Percentiles rank a stretch among this genome's conserved stretches.
These are phyloP conservation scores for Busseola fusca DNA, from an alignment of 2,888 invertebrate genomes.

Conservation along the genomic window DNA sequence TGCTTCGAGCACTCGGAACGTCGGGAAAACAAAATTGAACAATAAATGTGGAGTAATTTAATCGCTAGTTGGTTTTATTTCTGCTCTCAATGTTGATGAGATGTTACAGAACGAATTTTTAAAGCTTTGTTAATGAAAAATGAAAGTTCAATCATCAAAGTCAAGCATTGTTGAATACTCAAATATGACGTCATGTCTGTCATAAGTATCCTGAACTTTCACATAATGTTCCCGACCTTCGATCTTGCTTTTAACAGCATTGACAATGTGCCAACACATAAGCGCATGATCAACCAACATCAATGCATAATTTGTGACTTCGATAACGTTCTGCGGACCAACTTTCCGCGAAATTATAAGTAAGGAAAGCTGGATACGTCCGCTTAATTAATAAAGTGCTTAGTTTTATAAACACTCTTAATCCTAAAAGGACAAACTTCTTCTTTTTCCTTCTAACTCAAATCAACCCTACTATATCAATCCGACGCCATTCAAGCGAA, in stretches of 20 bases:
- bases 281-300: slow-evolving; percentile 10
- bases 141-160: neutral
- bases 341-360: neutral
- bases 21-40: slow-evolving; percentile 48
- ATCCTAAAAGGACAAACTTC: neutral
- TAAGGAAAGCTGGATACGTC: neutral
- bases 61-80: slow-evolving; percentile 52
- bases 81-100: slow-evolving; percentile 46
- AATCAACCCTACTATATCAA: neutral
- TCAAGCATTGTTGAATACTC: neutral
- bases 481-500: slow-evolving; percentile 36
- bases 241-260: slow-evolving; percentile 13
- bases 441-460: neutral
- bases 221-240: slow-evolving; percentile 13
- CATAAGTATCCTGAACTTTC: neutral
- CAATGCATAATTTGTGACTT: slow-evolving; percentile 11
- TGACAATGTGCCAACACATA: slow-evolving; percentile 27
- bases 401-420: neutral
- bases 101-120: slow-evolving; percentile 20
- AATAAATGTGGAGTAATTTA: slow-evolving; percentile 47
- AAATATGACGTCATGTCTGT: neutral
- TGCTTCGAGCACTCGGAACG: slow-evolving; percentile 8
- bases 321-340: slow-evolving; percentile 16
- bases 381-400: neutral
- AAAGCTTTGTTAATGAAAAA: slow-evolving; percentile 19